Evolutionary conservation across 2,888 invertebrate genomes (phyloP).

Genomic region (Tanytarsus gracilentus): DNA sequence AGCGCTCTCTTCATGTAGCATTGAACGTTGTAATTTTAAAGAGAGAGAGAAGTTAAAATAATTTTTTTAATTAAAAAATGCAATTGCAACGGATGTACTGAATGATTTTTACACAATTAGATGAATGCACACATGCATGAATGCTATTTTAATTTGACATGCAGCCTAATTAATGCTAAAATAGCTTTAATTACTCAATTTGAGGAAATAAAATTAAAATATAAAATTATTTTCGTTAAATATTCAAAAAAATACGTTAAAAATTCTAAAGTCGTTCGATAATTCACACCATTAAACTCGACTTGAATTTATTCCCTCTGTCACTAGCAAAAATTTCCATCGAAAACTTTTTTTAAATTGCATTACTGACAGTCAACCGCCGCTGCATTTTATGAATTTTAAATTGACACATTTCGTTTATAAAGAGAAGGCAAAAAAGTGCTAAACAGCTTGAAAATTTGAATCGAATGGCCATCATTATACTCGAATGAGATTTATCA

Average conservation of each 20-base stretch:
- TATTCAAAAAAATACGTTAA: too few species aligned
- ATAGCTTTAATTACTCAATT: too few species aligned
- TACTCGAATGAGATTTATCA: too few species aligned
- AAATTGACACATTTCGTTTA: conserved; percentile 21
- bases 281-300: background rate
- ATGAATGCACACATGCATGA: background rate
- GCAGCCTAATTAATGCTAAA: background rate
- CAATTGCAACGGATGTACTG: conserved; percentile 24
- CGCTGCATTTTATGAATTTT: conserved; percentile 28
- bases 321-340: too few species aligned
- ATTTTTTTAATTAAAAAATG: conserved; percentile 1
- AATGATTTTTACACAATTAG: conserved; percentile 16
- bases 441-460: background rate
- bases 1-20: background rate
- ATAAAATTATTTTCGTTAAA: too few species aligned
- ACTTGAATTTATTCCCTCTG: background rate
- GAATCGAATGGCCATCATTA: background rate
- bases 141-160: background rate
- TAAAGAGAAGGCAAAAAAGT: background rate
- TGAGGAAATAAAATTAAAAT: too few species aligned
- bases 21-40: conserved; percentile 3
- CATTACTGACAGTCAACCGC: too few species aligned
- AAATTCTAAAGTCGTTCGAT: background rate
- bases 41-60: too few species aligned
- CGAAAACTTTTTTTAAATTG: too few species aligned